Conservation (phyloP, 2,797 vertebrate species). For the Cyclopterus lumpus region DNA sequence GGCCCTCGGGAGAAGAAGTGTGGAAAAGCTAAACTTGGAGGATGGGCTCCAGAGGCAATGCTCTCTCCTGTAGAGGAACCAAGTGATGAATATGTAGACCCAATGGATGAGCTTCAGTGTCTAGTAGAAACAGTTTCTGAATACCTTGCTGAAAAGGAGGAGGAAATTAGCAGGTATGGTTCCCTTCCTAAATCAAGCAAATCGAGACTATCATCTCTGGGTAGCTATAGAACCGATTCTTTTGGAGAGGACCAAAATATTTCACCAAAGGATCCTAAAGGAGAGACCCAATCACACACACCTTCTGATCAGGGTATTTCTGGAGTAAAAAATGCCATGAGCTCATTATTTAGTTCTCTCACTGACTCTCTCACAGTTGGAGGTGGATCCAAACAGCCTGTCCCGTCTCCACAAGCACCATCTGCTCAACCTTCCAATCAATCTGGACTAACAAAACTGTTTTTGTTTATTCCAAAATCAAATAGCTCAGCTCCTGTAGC, state of each 20-base stretch:
- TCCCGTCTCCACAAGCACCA: conserved; percentile 67
- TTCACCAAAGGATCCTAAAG: conserved; percentile 63
- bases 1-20: conserved; percentile 73
- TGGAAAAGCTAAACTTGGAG: conserved; percentile 73
- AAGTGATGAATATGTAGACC: conserved; percentile 88
- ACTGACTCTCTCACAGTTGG: conserved; percentile 86
- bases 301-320: conserved; percentile 71
- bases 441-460: conserved; percentile 80
- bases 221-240: conserved; percentile 76
- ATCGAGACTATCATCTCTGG: conserved; percentile 79
- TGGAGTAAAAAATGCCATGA: conserved; percentile 89
- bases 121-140: conserved; percentile 97
- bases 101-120: conserved; percentile 96
- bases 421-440: conserved; percentile 60
- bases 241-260: conserved; percentile 69
- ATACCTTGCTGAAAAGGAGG: conserved; percentile 97
- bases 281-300: conserved; percentile 55
- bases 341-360: conserved; percentile 87
- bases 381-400: conserved; percentile 84
- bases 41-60: conserved; percentile 78
- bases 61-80: conserved; percentile 89
- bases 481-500: conserved; percentile 76
- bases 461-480: conserved; percentile 82
- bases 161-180: conserved; percentile 94
- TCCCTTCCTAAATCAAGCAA: conserved; percentile 87